Percentiles rank a stretch among this genome's conserved stretches.
These are phyloP conservation scores for Ephialtes manifestator DNA, from an alignment of 2,888 invertebrate genomes.

Conservation along the genomic window DNA sequence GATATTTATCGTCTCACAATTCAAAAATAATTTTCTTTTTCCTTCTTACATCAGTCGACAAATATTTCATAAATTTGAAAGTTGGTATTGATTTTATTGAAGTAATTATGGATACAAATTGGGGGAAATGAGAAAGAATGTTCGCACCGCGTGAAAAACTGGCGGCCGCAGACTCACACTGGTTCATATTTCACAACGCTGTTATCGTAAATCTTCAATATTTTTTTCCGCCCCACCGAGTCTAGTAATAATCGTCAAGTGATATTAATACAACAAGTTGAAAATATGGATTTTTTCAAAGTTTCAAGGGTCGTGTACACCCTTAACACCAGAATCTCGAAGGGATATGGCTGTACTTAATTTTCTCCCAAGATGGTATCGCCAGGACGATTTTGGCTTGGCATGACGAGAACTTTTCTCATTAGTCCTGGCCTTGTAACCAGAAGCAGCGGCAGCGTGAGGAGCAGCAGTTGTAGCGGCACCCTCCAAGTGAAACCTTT, in stretches of 20 bases:
- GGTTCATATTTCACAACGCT: not conserved
- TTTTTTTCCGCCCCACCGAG: not conserved
- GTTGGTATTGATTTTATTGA: not conserved
- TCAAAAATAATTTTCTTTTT: not conserved
- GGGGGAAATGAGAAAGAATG: too few relatives aligned
- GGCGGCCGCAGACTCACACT: not conserved
- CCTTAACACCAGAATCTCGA: not conserved
- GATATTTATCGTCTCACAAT: not conserved
- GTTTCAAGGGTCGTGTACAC: slow-evolving; percentile 3
- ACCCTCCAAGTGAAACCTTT: slow-evolving; percentile 51
- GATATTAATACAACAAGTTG: not conserved
- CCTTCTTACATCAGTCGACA: not conserved
- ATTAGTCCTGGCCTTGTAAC: slow-evolving; percentile 62
- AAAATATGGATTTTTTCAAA: slow-evolving; percentile 19
- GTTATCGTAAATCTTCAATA: not conserved
- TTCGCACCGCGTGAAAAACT: not conserved
- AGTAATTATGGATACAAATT: too few relatives aligned
- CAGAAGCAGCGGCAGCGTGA: slow-evolving; percentile 39
- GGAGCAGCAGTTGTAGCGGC: slow-evolving; percentile 39
- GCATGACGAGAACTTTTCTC: slow-evolving; percentile 68
- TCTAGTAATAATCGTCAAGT: not conserved
- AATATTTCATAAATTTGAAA: not conserved
- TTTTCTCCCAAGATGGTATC: slow-evolving; percentile 44
- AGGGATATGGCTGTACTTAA: slow-evolving; percentile 15
- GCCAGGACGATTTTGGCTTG: slow-evolving; percentile 60